These are phyloP conservation scores for Drosophila fungiperda DNA, from an alignment of 2,888 invertebrate species.

Conservation along the genomic window DNA sequence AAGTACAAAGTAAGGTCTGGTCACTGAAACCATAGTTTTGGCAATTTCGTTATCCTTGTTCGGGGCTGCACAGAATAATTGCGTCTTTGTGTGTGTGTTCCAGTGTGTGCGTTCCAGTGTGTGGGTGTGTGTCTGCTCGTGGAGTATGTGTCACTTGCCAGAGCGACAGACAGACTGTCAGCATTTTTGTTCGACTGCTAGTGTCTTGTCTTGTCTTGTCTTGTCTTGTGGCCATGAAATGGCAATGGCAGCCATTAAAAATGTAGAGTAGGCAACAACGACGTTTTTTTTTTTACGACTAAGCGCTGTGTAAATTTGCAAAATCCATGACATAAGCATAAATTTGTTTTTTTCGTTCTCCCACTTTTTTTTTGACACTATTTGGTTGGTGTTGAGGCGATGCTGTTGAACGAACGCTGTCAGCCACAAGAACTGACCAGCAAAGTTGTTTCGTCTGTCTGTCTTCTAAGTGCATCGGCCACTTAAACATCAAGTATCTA, in stretches of 20 bases:
- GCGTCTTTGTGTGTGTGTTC: conserved; percentile 45
- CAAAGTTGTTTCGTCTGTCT: conserved; percentile 22
- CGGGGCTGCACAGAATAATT: conserved; percentile 64
- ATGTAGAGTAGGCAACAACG: conserved; percentile 61
- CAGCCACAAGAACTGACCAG: conserved; percentile 28
- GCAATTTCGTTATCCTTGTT: conserved; percentile 48
- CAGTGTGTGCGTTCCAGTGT: conserved; percentile 9
- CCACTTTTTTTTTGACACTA: conserved; percentile 18
- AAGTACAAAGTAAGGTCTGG: conserved; percentile 19
- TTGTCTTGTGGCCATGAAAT: conserved; percentile 56
- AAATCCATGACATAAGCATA: conserved; percentile 79
- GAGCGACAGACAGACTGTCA: conserved; percentile 53
- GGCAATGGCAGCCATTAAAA: conserved; percentile 71
- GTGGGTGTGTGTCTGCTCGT: background rate
- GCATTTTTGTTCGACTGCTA: conserved; percentile 45
- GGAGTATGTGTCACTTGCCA: conserved; percentile 18
- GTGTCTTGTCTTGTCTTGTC: conserved; percentile 13
- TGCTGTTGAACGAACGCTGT: conserved; percentile 24
- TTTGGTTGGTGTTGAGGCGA: conserved; percentile 21
- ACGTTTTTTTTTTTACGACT: conserved; percentile 60
- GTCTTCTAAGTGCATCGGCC: conserved; percentile 24
- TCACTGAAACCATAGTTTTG: conserved; percentile 47
- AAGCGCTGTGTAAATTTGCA: conserved; percentile 70
- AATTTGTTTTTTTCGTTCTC: conserved; percentile 39
- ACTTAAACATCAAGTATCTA: conserved; percentile 37